Evolutionary conservation across 1,140 invertebrate species (phyloP).

Genomic region (Ooceraea biroi): DNA sequence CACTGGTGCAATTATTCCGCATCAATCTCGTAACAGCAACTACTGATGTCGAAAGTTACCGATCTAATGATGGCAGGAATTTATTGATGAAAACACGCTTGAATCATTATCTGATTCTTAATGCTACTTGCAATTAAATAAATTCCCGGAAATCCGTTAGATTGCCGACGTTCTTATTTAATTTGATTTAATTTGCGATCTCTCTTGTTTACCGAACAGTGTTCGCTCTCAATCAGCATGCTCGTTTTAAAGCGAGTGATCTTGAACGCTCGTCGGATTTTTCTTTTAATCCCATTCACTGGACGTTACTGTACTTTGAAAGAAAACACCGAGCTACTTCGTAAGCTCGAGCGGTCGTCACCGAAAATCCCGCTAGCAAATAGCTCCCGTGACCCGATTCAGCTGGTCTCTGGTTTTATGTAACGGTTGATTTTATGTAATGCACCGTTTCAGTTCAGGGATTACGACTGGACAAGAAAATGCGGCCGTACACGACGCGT

Average conservation of each 20-base stretch:
- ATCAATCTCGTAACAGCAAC: no score
- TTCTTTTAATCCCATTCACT: conserved; percentile 40
- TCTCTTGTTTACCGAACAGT: neutral
- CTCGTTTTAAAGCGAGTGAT: neutral
- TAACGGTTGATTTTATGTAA: conserved; percentile 40
- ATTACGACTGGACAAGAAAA: conserved; percentile 36
- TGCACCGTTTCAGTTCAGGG: conserved; percentile 13
- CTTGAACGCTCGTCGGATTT: conserved; percentile 45
- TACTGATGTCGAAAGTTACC: no score
- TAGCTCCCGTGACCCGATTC: conserved; percentile 55
- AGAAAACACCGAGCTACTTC: conserved; percentile 45
- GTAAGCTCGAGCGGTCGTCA: conserved; percentile 50
- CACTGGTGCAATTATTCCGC: no score
- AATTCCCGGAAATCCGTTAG: neutral
- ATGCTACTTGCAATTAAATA: neutral
- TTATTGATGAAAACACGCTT: no score
- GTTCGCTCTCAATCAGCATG: neutral
- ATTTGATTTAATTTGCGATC: conserved; percentile 10
- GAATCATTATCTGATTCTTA: neutral
- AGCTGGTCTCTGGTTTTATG: conserved; percentile 37
- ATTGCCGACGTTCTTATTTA: neutral
- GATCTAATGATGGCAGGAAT: no score
- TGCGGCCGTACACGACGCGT: neutral
- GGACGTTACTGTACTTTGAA: conserved; percentile 30
- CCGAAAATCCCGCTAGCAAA: conserved; percentile 61